Evolutionary conservation across 1,140 invertebrate genomes (phyloP).

Genomic region (Apis cerana): DNA sequence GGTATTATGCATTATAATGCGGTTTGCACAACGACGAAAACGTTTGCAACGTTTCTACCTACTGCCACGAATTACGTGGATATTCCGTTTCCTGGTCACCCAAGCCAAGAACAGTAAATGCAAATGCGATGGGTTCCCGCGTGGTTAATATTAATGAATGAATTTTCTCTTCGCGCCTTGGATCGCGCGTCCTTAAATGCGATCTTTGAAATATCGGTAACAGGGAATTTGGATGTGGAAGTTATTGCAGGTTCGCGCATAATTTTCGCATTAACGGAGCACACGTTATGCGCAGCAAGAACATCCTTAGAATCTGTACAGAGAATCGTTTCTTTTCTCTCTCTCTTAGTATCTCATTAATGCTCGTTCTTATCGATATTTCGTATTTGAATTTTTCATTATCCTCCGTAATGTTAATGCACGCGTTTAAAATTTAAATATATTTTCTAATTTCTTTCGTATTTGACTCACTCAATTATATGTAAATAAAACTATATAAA

Average conservation of each 20-base stretch:
- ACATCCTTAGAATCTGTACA: constrained; percentile 12
- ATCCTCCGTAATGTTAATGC: too few relatives aligned
- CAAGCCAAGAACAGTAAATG: constrained; percentile 53
- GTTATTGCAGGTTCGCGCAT: constrained; percentile 23
- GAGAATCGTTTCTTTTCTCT: neutral
- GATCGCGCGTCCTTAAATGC: constrained; percentile 29
- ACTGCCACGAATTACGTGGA: constrained; percentile 54
- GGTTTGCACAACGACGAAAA: constrained; percentile 43
- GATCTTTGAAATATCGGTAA: constrained; percentile 26
- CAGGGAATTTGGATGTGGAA: constrained; percentile 24
- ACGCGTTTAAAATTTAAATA: too few relatives aligned
- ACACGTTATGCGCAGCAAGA: constrained; percentile 14
- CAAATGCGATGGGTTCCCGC: constrained; percentile 48
- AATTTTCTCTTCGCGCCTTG: constrained; percentile 52
- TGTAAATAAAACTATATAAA: too few relatives aligned
- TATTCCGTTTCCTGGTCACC: constrained; percentile 51
- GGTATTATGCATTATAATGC: constrained; percentile 28
- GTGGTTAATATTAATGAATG: constrained; percentile 55
- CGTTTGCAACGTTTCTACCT: constrained; percentile 29
- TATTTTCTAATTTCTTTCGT: too few relatives aligned
- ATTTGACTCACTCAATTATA: too few relatives aligned
- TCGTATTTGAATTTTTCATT: too few relatives aligned
- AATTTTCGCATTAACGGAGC: constrained; percentile 38
- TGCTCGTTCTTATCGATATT: too few relatives aligned
- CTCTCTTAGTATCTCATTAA: neutral